phyloP scores from a whole-genome alignment of 1,140 invertebrate genomes.

The Cecropterus lyciades region DNA sequence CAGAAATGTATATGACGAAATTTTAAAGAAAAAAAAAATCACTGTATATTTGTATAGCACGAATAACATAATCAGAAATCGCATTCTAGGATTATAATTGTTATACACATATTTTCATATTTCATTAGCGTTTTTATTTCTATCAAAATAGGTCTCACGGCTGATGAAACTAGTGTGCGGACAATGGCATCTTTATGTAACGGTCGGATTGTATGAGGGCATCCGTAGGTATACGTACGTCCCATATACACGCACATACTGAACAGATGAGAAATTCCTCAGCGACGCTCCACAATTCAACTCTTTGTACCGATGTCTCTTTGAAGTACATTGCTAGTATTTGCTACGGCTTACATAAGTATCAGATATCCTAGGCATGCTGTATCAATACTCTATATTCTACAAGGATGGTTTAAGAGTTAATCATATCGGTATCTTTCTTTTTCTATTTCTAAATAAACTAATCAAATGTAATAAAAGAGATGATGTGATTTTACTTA shows the following conservation, averaged over 20 bases:
- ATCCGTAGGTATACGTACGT: constrained; percentile 23
- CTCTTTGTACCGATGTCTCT: constrained; percentile 38
- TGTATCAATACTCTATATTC: neutral
- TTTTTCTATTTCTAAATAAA: no score
- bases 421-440: no score
- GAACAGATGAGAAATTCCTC: constrained; percentile 48
- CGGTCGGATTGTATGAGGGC: constrained; percentile 49
- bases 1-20: no score
- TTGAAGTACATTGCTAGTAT: constrained; percentile 31
- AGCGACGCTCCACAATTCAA: constrained; percentile 42
- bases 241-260: constrained; percentile 30
- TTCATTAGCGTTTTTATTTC: no score
- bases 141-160: constrained; percentile 36
- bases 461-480: no score
- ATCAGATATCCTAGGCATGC: constrained; percentile 23
- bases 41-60: no score
- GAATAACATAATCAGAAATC: no score
- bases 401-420: no score
- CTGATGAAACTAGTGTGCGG: constrained; percentile 51
- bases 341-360: constrained; percentile 14
- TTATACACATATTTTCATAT: no score
- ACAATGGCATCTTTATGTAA: constrained; percentile 66
- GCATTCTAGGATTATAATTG: no score
- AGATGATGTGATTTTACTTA: no score
- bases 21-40: no score